A percentile compares a stretch with the other conserved stretches of the same genome.
Evolutionary conservation across 1,140 invertebrate species (phyloP).

Genomic region (Nebria ingens): DNA sequence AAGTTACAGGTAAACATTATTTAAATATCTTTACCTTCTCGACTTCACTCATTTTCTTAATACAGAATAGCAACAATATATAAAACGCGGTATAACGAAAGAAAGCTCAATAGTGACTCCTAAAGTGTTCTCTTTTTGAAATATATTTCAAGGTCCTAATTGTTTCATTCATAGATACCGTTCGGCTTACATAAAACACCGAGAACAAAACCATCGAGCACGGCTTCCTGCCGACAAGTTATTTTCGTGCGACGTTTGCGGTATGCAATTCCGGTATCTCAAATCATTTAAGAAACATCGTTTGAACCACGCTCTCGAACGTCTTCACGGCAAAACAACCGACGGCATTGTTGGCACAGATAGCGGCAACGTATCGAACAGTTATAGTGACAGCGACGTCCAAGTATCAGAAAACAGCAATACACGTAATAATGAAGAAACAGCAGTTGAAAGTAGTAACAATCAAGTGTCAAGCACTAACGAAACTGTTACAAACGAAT

Average conservation of each 20-base stretch:
- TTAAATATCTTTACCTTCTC: neutral
- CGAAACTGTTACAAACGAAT: constrained; percentile 25
- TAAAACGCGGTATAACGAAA: no score
- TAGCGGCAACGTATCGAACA: neutral
- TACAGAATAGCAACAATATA: no score
- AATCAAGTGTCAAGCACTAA: constrained; percentile 28
- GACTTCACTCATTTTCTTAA: neutral
- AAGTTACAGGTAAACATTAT: constrained; percentile 50
- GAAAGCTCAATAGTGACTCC: no score
- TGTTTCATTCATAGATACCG: constrained; percentile 50
- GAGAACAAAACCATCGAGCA: constrained; percentile 79
- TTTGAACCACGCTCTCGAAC: constrained; percentile 72
- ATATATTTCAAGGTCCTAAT: neutral
- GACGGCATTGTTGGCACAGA: constrained; percentile 1
- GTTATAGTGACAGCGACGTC: neutral
- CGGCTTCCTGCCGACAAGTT: constrained; percentile 75
- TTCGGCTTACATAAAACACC: constrained; percentile 77
- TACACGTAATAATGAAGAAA: constrained; percentile 2
- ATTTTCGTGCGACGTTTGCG: constrained; percentile 81
- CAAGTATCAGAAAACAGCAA: neutral
- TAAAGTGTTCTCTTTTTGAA: no score
- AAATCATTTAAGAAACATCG: constrained; percentile 85
- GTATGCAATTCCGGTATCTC: constrained; percentile 79
- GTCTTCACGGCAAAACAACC: constrained; percentile 54
- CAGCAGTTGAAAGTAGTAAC: constrained; percentile 12